Base-by-base conservation (phyloP, 2,113 vertebrate species). In the Asarcornis scutulata region DNA sequence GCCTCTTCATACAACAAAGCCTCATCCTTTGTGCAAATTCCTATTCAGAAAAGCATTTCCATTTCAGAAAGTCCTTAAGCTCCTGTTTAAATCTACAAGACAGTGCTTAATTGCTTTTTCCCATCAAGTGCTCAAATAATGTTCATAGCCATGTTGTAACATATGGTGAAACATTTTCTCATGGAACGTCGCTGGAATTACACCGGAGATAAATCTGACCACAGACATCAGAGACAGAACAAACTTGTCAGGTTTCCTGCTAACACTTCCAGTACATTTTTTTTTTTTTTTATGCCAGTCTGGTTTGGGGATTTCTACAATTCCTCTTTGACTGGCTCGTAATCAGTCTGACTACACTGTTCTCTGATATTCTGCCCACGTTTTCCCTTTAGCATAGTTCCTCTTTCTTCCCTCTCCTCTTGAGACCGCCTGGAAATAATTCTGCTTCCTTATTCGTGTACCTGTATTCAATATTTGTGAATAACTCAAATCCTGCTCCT, bases 41-140 rank as follows among this genome's bases (percentile, higher is more conserved):
- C 53, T 15, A 5, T 55, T 52, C 53, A 38, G 88, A 75, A 40
- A 26, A 68, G 34, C 58, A 13, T 58, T 79, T 72, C 84, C 32
- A 2, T 60, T 69, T 44, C 29, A 63, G 62, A 14, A 76, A 66
- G 69, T 83, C 91, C 81, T 89, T 94, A 76, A 96, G 62, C 83
- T 91, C 63, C 74, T 29, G 3, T 79, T 92, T 90, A 93, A 96
- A 96, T 93, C 92, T 85, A 89, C 84, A 79, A 91, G 92, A 87
- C 71, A 82, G 58, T 14, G 17, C 80, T 79, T 95, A 97, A 95
- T 96, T 93, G 91, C 81, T 96, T 96, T 96, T 93, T 72, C 86
- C 88, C 92, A 82, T 96, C 88, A 89, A 86, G 81, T 52, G 58
- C 69, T 93, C 73, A n/a, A 46, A 72, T 67, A 69, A 73, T 26